Evolutionary conservation across 1,140 invertebrate species (phyloP), one percentile per base, ranked within the genome.

Genomic region (Drosophila tani): DNA sequence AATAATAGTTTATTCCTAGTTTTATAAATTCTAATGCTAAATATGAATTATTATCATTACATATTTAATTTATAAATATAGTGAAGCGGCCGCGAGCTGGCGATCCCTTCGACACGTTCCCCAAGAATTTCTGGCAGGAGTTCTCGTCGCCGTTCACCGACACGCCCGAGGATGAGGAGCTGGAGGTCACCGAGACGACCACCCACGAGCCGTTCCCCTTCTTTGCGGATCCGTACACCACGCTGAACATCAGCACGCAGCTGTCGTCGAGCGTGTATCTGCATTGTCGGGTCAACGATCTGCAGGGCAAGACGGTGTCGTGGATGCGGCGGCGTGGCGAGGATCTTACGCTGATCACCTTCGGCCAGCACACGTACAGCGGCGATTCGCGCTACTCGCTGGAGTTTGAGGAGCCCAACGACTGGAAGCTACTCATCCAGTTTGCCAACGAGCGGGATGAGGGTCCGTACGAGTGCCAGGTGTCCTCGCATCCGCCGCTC

Each of bases 391-490:
- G 96, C 46, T 96, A 96, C 79, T 95, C 95, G 14, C 92, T 96
- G 51, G 95, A 95, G 60, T 95, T 95, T 86, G 94, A 96, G 92
- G 94, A 95, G 60, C 96, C 96, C n/a, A 96, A 97, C 92, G 95
- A 97, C 91, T 97, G 96, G 96, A 94, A 96, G 76, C 92, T 97
- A 74, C 94, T 95, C 66, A 95, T 97, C 46, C 95, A 95, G 92
- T 96, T 95, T 81, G 95, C 95, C 50, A 96, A 95, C 68, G 95
- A 96, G 85, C 93, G 95, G 21, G 96, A 97, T 91, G 95, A 96
- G 74, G 96, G 96, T 40, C 93, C 94, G 79, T 97, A 97, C 93
- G 96, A 97, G 91, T 97, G 96, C 90, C 96, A 97, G 94, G 95
- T 97, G 77, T 96, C 95, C 38, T 95, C 95, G 35, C 96, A 97